Conservation (phyloP, 2,113 vertebrate species). For the Uria aalge region DNA sequence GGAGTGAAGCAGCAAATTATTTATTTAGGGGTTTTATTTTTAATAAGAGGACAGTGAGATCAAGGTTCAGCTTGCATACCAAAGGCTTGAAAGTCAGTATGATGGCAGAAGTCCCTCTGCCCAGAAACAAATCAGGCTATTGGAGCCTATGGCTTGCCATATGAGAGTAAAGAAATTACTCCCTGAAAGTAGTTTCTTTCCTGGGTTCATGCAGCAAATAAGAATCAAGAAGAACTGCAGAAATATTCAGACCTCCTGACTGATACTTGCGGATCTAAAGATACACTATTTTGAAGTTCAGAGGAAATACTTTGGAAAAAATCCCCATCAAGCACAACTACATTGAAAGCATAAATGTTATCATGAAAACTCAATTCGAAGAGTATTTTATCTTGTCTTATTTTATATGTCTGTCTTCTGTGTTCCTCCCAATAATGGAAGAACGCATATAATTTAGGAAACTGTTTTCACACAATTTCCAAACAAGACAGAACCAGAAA, state of each 20-base stretch:
- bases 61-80: not conserved
- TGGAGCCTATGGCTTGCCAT: not conserved
- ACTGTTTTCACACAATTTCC: not conserved
- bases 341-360: not conserved
- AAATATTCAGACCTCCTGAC: not conserved
- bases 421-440: not conserved
- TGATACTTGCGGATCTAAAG: not conserved
- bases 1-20: not conserved
- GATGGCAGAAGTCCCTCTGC: not conserved
- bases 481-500: not conserved
- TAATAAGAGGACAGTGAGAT: not conserved
- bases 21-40: not conserved
- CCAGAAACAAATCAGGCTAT: not conserved
- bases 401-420: not conserved
- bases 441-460: not conserved
- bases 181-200: not conserved
- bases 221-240: not conserved
- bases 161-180: not conserved
- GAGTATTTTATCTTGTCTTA: not conserved
- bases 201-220: not conserved
- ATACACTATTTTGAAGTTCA: not conserved
- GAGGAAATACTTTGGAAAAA: not conserved
- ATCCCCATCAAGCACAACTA: not conserved
- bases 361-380: not conserved
- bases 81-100: not conserved